Evolutionary conservation across 2,113 vertebrate species (phyloP), one percentile per base, ranked within the genome.

Genomic region (Otus sunia): DNA sequence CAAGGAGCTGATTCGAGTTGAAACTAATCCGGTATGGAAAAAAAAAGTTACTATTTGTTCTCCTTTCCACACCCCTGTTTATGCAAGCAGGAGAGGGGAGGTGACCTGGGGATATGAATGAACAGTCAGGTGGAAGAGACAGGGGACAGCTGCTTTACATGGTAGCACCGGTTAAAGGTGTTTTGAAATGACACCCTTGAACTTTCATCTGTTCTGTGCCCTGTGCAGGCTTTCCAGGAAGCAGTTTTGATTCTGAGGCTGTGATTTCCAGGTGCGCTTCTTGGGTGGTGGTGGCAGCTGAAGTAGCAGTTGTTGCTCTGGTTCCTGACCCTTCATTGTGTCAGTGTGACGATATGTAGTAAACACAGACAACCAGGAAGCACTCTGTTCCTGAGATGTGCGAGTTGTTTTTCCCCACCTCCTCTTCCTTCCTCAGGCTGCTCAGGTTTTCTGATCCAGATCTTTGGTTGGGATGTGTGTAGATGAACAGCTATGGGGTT

Each of bases 21-120:
- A 95, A 97, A 91, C 56, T 84, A 85, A 94, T 91, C 76, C 2
- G 32, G 16, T 80, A 50, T 21, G 20, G 37, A 7, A 20, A 5
- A 3, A 73, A 90, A 71, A 36, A 27, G 39, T 49, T 80, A 47
- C 26, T 96, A 7, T 95, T 95, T 91, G 69, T 89, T 96, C 73
- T 94, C 43, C 52, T 92, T 94, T 87, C 68, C 91, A 91, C 91
- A 91, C 80, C 69, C 69, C 60, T 91, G 8, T 91, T 94, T 81
- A 94, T 78, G 83, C 86, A 94, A 69, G 67, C 34, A 60, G 63
- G 68, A 41, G 76, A 32, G 50, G 66, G 74, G 91, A 79, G 87
- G 89, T 95, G 91, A 94, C 94, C 84, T 68, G 66, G 30, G 72
- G 52, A 63, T 89, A 71, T 27, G 84, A 89, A 85, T 41, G 73